These are phyloP conservation scores for Calyptomena viridis DNA, from an alignment of 2,113 vertebrate species.

Conservation along the genomic window DNA sequence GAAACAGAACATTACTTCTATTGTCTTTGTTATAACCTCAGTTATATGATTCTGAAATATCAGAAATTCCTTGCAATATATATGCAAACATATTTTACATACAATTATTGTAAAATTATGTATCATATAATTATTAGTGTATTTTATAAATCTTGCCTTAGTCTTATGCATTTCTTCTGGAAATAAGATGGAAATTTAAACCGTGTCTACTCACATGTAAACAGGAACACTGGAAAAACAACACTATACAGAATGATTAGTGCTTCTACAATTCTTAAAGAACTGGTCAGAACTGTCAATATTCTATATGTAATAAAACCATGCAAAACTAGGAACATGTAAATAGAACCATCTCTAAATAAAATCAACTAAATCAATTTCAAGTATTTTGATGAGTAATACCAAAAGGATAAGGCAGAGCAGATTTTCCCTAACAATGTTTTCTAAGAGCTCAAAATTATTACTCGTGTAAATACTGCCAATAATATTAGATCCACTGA, in stretches of 20 bases:
- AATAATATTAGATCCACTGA: background rate
- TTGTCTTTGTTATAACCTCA: background rate
- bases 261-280: background rate
- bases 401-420: background rate
- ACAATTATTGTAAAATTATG: too few relatives aligned
- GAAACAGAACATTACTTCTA: background rate
- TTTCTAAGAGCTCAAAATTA: background rate
- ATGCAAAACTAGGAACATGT: background rate
- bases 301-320: background rate
- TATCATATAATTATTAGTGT: background rate
- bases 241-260: background rate
- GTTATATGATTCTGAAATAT: background rate
- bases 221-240: background rate
- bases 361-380: background rate
- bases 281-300: background rate
- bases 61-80: background rate
- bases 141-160: background rate
- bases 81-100: background rate
- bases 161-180: background rate
- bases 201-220: background rate
- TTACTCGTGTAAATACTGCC: background rate
- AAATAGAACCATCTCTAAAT: background rate
- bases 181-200: background rate
- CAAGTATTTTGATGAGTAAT: background rate
- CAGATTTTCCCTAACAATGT: background rate